Percentiles rank a stretch among this genome's conserved stretches.
These are phyloP conservation scores for Ptiloglossa arizonensis DNA, from an alignment of 1,140 invertebrate genomes.

Conservation along the genomic window DNA sequence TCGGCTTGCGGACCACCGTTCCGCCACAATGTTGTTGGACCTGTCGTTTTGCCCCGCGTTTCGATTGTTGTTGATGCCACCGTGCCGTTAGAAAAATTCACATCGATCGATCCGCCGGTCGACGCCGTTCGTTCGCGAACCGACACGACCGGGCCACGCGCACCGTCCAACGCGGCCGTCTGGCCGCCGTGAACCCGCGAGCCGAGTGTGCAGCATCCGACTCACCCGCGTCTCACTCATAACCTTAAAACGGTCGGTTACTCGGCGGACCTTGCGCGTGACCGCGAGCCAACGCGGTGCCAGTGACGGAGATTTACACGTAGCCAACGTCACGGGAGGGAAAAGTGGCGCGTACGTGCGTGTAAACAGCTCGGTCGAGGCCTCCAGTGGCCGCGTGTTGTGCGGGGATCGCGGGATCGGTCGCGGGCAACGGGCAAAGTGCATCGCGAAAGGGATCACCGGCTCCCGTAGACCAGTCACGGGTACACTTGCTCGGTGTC, in stretches of 20 bases:
- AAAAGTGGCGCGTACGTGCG: neutral
- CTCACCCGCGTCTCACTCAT: neutral
- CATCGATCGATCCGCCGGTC: conserved; percentile 23
- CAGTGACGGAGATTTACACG: conserved; percentile 21
- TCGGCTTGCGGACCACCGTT: conserved; percentile 54
- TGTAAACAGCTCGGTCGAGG: conserved; percentile 2
- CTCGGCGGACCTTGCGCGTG: conserved; percentile 28
- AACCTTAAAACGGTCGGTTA: conserved; percentile 33
- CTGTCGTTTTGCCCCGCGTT: conserved; percentile 62
- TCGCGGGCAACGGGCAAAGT: neutral
- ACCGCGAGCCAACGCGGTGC: neutral
- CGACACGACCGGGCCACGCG: neutral
- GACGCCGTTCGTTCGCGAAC: neutral
- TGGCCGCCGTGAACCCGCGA: neutral
- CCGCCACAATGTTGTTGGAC: conserved; percentile 65
- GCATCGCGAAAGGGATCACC: too few relatives aligned
- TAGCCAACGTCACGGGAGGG: conserved; percentile 1
- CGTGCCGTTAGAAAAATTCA: conserved; percentile 10
- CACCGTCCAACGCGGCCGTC: neutral
- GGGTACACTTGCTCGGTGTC: too few relatives aligned
- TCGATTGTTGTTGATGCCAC: conserved; percentile 59
- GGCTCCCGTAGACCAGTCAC: too few relatives aligned
- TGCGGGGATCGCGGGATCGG: neutral
- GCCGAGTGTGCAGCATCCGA: conserved; percentile 10
- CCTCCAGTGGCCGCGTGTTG: neutral